phyloP scores from a whole-genome alignment of 2,797 vertebrate genomes.

The Gymnopithys bicolor region DNA sequence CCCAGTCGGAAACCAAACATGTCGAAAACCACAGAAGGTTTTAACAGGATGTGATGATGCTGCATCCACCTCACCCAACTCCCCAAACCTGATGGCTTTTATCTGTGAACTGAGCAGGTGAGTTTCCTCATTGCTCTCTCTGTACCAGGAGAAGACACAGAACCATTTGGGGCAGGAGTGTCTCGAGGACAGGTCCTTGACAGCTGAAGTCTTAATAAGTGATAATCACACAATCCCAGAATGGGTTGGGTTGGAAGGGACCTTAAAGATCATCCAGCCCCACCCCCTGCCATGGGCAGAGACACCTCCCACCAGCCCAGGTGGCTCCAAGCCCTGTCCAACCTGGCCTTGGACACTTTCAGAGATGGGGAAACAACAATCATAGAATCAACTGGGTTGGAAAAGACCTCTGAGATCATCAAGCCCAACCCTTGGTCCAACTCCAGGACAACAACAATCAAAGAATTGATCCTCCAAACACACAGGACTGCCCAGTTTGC shows the following conservation, averaged over 20 bases:
- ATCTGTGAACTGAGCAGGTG: not conserved
- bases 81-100: accelerated
- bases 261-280: not conserved
- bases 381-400: no score
- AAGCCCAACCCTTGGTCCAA: no score
- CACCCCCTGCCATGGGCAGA: not conserved
- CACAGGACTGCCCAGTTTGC: not conserved
- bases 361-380: not conserved
- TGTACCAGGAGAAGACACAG: not conserved
- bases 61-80: not conserved
- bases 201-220: not conserved
- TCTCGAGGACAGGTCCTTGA: not conserved
- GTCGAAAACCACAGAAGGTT: not conserved
- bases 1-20: not conserved
- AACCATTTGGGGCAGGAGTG: not conserved
- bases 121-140: not conserved
- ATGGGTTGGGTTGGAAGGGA: not conserved
- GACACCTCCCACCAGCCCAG: not conserved
- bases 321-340: not conserved
- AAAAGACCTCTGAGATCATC: no score
- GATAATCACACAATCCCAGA: not conserved
- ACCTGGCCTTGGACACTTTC: not conserved
- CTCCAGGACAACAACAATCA: not conserved
- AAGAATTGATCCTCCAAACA: not conserved
- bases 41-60: not conserved